A percentile compares a stretch with the other conserved stretches of the same genome.
Evolutionary conservation across 1,140 invertebrate genomes (phyloP).

Genomic region (Bombus polaris): DNA sequence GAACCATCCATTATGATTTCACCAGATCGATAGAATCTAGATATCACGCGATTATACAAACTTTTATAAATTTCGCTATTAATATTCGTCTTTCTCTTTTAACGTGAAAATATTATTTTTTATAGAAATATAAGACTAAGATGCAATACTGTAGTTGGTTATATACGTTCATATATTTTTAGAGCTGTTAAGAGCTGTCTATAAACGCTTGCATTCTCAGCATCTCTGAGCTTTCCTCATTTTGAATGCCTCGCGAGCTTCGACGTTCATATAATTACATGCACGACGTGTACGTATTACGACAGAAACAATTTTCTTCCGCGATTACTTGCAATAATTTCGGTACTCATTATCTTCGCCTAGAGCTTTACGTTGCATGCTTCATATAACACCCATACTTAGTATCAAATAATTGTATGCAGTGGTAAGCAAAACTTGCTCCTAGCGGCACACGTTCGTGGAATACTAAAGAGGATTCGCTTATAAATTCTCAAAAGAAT

Average conservation of each 20-base stretch:
- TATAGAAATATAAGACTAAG: too few species aligned
- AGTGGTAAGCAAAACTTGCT: background rate
- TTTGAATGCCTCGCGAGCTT: background rate
- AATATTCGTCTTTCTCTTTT: too few species aligned
- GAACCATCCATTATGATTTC: too few species aligned
- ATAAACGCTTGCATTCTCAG: background rate
- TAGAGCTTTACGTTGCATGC: background rate
- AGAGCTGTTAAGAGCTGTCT: too few species aligned
- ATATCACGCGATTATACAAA: too few species aligned
- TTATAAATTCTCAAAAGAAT: background rate
- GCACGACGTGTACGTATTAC: background rate
- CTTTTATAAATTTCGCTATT: too few species aligned
- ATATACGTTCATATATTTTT: background rate
- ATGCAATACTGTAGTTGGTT: background rate
- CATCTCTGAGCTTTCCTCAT: background rate
- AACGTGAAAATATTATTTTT: too few species aligned
- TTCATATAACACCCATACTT: background rate
- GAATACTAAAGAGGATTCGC: background rate
- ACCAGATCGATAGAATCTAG: too few species aligned
- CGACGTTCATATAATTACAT: background rate
- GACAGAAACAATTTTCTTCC: constrained; percentile 31
- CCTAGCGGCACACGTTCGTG: background rate
- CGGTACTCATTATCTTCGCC: constrained; percentile 1
- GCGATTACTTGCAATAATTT: constrained; percentile 33
- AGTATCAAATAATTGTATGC: constrained; percentile 22